Evolutionary conservation across 2,888 invertebrate genomes (phyloP).

Genomic region (Dryobota labecula): DNA sequence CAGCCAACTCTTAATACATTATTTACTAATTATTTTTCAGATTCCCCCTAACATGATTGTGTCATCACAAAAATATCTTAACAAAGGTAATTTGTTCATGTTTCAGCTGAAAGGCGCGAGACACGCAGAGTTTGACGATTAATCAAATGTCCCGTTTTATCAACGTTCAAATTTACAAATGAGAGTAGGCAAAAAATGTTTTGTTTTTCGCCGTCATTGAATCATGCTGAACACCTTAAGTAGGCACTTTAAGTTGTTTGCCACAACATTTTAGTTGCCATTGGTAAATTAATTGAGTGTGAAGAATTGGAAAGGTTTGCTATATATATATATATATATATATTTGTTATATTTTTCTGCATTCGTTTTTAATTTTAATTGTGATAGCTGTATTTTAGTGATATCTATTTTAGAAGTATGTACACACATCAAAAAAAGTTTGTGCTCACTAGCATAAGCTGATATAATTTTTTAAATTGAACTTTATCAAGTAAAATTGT

Average conservation of each 20-base stretch:
- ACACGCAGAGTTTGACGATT: constrained; percentile 60
- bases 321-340: too few relatives aligned
- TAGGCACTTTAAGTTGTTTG: too few relatives aligned
- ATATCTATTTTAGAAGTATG: too few relatives aligned
- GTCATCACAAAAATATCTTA: constrained; percentile 47
- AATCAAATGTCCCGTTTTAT: constrained; percentile 64
- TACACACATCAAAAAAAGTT: too few relatives aligned
- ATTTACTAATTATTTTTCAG: constrained; percentile 3
- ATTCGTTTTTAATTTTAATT: neutral
- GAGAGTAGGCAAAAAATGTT: constrained; percentile 58
- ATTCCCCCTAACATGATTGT: constrained; percentile 38
- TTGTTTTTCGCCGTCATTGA: constrained; percentile 56
- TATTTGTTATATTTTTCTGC: too few relatives aligned
- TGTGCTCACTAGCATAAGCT: too few relatives aligned
- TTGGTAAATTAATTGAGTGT: neutral
- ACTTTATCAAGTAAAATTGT: too few relatives aligned
- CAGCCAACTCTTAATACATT: neutral
- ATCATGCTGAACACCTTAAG: too few relatives aligned
- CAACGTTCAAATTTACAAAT: constrained; percentile 64
- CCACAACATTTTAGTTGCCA: neutral
- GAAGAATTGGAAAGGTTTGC: neutral
- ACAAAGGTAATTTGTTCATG: constrained; percentile 56
- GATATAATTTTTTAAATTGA: too few relatives aligned
- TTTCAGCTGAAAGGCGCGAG: constrained; percentile 37
- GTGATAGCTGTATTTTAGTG: too few relatives aligned